phyloP scores from a whole-genome alignment of 2,113 vertebrate species.

The Sardina pilchardus region DNA sequence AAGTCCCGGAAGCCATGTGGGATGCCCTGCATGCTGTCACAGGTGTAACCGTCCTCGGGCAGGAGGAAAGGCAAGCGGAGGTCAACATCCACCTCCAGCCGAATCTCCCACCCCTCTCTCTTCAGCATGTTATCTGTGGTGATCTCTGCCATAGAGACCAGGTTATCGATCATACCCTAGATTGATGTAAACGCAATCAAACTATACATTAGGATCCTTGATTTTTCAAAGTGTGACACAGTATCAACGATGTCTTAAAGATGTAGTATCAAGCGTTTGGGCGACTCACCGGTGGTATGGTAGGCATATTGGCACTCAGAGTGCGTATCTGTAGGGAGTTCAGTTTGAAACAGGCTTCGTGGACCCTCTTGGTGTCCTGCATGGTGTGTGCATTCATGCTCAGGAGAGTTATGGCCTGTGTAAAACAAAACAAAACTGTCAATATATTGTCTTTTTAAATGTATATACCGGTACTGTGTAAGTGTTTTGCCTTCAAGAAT shows the following conservation, averaged over 20 bases:
- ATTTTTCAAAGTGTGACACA: too few species aligned
- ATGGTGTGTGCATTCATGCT: conserved; percentile 88
- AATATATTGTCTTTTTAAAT: background rate
- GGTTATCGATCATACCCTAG: conserved; percentile 84
- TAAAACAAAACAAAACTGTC: conserved; percentile 39
- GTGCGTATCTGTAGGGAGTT: conserved; percentile 87
- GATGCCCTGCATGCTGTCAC: conserved; percentile 83
- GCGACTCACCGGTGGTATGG: conserved; percentile 80
- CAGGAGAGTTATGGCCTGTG: conserved; percentile 86
- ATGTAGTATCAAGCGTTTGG: background rate
- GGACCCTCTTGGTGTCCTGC: conserved; percentile 79
- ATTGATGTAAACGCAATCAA: background rate
- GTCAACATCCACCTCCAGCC: conserved; percentile 85
- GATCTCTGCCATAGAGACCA: conserved; percentile 79
- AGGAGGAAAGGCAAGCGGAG: conserved; percentile 89
- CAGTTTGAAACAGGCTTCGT: conserved; percentile 87
- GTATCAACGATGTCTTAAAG: background rate
- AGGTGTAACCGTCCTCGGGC: conserved; percentile 91
- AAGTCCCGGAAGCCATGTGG: conserved; percentile 87
- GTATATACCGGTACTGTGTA: background rate
- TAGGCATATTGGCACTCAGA: conserved; percentile 82
- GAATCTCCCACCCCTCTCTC: conserved; percentile 81
- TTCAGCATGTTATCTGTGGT: conserved; percentile 81
- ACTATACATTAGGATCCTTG: background rate
- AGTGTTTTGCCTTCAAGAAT: background rate